Evolutionary conservation across 1,140 invertebrate species (phyloP), one percentile per base, ranked within the genome.

Genomic region (Drosophila funebris): DNA sequence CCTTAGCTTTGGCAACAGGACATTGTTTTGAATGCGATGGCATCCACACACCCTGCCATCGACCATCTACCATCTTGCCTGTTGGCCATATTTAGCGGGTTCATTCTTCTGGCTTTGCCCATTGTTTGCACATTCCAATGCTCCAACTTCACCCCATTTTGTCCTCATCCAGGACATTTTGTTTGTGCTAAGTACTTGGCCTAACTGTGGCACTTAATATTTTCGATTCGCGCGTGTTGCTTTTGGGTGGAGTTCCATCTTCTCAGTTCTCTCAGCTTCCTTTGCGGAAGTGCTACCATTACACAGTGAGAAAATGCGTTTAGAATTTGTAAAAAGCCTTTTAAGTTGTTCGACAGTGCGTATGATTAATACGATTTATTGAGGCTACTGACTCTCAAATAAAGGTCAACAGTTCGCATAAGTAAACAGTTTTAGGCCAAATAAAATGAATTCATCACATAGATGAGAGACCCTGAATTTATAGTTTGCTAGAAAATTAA

Each of bases 81-180:
- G 71, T 75, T 69, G 68, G 82, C 82, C 63, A 87, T 82, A 85
- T 85, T 85, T 87, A 75, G 64, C 44, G 69, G 57, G 66, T 54
- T 81, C 78, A 70, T 73, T 85, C 78, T 69, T 36, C 39, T 53
- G 27, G 37, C 33, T 66, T 54, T 73, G 31, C 18, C 52, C 75
- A 73, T 84, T 85, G 82, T 85, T 87, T 85, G 82, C 82, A 72
- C 82, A 75, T 69, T 87, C 44, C n/a, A n/a, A n/a, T n/a, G n/a
- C n/a, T 18, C 20, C 33, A 4, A 13, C 22, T 33, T 24, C 24
- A 13, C 48, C 1, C 16, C 13, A 18, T 13, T 8, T 13, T 22
- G 6, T 22, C 36, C 31, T 54, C 37, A 50, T n/a, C 37, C 36
- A n/a, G 29, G 33, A 44, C 53, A 69, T 74, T 77, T 82, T 87